Evolutionary conservation across 2,797 vertebrate species (phyloP), one percentile per base, ranked within the genome.

Genomic region (Phataginus tetradactyla): DNA sequence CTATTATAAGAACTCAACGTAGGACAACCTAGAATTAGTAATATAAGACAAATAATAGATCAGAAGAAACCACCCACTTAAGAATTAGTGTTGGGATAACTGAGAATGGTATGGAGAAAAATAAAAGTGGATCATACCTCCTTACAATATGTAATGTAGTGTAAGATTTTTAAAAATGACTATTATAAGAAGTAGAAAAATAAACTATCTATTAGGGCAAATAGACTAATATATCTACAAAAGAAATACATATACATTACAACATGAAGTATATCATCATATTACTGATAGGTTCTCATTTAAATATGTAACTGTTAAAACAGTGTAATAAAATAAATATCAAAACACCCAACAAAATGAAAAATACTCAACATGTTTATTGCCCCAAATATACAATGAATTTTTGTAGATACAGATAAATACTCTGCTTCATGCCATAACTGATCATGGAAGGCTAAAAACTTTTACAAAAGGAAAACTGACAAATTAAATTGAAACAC

Each of bases 1-100:
- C 39, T 95, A 85, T 79, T 55, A 66, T 37, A 51, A 59, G 27
- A 87, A 94, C 32, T 91, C 84, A 23, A 75, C 51, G 87, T 77
- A 55, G 80, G n/a, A 53, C 32, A 94, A 93, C 77, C 9, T 86
- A 84, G 78, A 86, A 92, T 91, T 86, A 72, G n/a, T 39, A 89
- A 75, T 37, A 37, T 34, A 93, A 87, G 42, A 91, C 4, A 87
- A 78, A 86, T 86, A 96, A 59, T 14, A 17, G 42, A 64, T 45
- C n/a, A 27, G 34, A 91, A 96, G 7, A 83, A 90, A 94, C 85
- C 63, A 81, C 4, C 12, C 81, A 61, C 37, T 55, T 80, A 86
- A 69, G 69, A 94, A 88, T 71, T 79, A 69, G 45, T 77, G 4
- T n/a, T 77, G 57, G 61, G 5, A 66, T 84, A 74, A 20, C 42